phyloP scores from a whole-genome alignment of 2,888 invertebrate species.

The Hydriomena furcata region DNA sequence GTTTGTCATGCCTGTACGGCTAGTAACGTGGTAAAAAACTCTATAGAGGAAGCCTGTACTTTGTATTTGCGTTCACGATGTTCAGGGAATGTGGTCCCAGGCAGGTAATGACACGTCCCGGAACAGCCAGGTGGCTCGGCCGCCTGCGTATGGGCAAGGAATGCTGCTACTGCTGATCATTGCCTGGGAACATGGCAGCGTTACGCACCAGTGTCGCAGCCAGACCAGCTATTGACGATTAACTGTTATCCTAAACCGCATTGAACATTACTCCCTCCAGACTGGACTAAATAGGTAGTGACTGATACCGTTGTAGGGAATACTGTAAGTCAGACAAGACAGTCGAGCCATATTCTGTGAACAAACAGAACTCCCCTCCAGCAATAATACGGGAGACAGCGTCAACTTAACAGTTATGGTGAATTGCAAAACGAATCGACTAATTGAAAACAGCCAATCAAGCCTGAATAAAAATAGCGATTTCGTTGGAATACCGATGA shows the following conservation, averaged over 20 bases:
- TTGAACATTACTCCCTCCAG: neutral
- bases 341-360: too few species aligned
- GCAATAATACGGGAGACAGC: too few species aligned
- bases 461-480: neutral
- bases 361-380: too few species aligned
- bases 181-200: constrained; percentile 66
- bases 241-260: constrained; percentile 20
- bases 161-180: constrained; percentile 58
- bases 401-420: too few species aligned
- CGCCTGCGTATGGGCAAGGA: constrained; percentile 74
- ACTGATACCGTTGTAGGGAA: too few species aligned
- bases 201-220: constrained; percentile 9
- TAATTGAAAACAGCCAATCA: neutral
- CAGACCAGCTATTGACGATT: constrained; percentile 9
- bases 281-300: too few species aligned
- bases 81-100: constrained; percentile 66
- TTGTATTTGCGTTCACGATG: constrained; percentile 63
- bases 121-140: constrained; percentile 68
- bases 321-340: too few species aligned
- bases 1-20: constrained; percentile 48
- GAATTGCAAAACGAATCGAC: neutral
- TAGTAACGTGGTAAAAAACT: constrained; percentile 57
- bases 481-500: constrained; percentile 5
- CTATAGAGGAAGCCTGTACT: constrained; percentile 61
- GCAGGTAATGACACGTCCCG: constrained; percentile 66